phyloP scores from a whole-genome alignment of 1,140 invertebrate species.

The Lethrus apterus region DNA sequence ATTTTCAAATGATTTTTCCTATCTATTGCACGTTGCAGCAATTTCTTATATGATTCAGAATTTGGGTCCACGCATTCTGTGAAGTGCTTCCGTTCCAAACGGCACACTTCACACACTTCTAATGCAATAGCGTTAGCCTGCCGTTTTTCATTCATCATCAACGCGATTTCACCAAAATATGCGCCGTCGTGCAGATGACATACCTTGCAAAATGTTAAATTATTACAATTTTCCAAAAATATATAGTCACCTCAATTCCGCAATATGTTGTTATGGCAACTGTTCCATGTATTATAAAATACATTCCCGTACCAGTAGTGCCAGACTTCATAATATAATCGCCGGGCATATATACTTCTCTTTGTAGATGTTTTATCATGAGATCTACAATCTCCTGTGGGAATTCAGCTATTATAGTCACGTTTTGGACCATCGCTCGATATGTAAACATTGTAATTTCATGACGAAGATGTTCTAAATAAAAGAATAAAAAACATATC shows the following conservation, averaged over 20 bases:
- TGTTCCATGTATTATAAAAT: conserved; percentile 4
- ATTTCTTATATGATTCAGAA: not conserved
- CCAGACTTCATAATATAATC: not conserved
- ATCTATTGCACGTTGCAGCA: not conserved
- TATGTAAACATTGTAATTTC: conserved; percentile 4
- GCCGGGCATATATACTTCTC: conserved; percentile 4
- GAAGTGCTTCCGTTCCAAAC: conserved; percentile 4
- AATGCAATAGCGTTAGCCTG: not conserved
- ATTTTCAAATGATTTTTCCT: not conserved
- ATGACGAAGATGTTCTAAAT: not conserved
- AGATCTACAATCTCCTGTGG: not conserved
- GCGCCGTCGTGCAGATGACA: conserved; percentile 12
- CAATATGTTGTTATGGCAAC: not conserved
- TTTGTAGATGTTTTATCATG: not conserved
- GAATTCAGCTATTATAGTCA: conserved; percentile 6
- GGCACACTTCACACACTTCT: conserved; percentile 5
- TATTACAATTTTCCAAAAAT: not conserved
- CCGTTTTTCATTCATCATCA: not conserved
- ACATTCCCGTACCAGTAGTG: not conserved
- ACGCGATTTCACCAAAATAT: conserved; percentile 9
- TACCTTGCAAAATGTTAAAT: not conserved
- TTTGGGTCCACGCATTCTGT: not conserved
- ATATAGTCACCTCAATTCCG: not conserved
- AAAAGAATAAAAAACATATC: not conserved
- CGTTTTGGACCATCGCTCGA: not conserved